Conservation (phyloP, 1,140 invertebrate genomes). For the Drosophila eugracilis region DNA sequence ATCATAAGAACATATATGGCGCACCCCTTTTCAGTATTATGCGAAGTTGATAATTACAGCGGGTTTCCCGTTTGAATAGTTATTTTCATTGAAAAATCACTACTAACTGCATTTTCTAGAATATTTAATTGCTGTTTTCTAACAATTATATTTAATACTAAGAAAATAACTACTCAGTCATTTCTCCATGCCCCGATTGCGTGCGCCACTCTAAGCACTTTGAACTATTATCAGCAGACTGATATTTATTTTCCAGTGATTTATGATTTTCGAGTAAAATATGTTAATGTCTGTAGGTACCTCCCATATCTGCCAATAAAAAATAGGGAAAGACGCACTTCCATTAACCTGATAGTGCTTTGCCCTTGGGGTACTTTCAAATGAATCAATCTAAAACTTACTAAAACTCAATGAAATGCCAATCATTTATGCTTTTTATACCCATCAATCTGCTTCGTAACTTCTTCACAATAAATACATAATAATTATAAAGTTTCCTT, state of each 20-base stretch:
- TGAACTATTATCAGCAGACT: constrained; percentile 30
- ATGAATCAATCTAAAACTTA: constrained; percentile 12
- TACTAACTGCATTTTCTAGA: background rate
- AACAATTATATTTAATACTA: no score
- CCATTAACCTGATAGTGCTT: constrained; percentile 28
- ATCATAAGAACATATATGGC: constrained; percentile 18
- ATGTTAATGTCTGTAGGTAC: constrained; percentile 32
- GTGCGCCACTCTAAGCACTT: constrained; percentile 17
- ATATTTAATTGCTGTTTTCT: no score
- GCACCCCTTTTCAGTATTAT: background rate
- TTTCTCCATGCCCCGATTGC: constrained; percentile 27
- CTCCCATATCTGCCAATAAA: constrained; percentile 20
- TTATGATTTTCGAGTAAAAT: constrained; percentile 27
- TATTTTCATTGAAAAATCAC: background rate
- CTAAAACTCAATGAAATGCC: constrained; percentile 18
- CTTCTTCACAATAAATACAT: background rate
- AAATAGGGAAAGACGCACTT: constrained; percentile 11
- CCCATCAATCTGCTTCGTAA: constrained; percentile 38
- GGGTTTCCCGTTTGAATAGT: background rate
- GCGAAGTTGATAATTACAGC: background rate
- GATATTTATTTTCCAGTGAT: constrained; percentile 10
- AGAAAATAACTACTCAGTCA: constrained; percentile 8
- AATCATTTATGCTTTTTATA: constrained; percentile 31
- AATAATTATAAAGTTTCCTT: constrained; percentile 19
- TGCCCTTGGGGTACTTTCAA: constrained; percentile 22